Evolutionary conservation across 2,888 invertebrate species (phyloP).

Genomic region (Drosophila longiperda): DNA sequence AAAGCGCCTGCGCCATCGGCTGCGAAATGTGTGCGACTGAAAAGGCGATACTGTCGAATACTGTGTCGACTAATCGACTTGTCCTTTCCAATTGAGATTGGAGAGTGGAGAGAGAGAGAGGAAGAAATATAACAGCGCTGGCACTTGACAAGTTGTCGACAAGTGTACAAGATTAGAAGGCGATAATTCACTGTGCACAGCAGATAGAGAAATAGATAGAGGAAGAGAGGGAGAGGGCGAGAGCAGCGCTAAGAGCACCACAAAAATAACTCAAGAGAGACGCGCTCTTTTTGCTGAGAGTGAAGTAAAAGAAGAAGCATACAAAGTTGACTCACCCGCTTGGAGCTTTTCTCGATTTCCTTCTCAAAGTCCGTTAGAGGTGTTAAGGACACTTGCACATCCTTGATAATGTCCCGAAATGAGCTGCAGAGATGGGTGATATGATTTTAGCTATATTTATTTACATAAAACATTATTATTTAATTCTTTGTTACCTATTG

Average conservation of each 20-base stretch:
- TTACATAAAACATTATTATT: background rate
- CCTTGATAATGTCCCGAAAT: conserved; percentile 84
- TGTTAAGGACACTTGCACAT: conserved; percentile 84
- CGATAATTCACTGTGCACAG: conserved; percentile 58
- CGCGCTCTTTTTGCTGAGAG: background rate
- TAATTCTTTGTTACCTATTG: conserved; percentile 74
- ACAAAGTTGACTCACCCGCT: conserved; percentile 78
- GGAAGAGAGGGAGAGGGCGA: conserved; percentile 7
- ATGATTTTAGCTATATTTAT: background rate
- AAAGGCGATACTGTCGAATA: conserved; percentile 34
- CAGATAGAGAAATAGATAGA: conserved; percentile 1
- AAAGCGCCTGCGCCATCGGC: conserved; percentile 53
- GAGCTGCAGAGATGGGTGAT: conserved; percentile 52
- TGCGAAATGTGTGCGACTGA: conserved; percentile 43
- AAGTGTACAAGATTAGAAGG: conserved; percentile 64
- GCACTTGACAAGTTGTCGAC: conserved; percentile 64
- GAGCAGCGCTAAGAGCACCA: background rate
- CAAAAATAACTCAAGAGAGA: conserved; percentile 46
- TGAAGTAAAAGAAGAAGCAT: conserved; percentile 32
- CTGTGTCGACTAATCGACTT: conserved; percentile 11
- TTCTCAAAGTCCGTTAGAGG: conserved; percentile 83
- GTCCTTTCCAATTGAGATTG: conserved; percentile 42
- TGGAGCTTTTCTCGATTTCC: conserved; percentile 83
- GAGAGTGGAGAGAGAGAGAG: background rate
- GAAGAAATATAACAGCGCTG: conserved; percentile 23